Percentiles rank a stretch among this genome's conserved stretches.
These are phyloP conservation scores for Dynastes tityus DNA, from an alignment of 2,888 invertebrate species.

Conservation along the genomic window DNA sequence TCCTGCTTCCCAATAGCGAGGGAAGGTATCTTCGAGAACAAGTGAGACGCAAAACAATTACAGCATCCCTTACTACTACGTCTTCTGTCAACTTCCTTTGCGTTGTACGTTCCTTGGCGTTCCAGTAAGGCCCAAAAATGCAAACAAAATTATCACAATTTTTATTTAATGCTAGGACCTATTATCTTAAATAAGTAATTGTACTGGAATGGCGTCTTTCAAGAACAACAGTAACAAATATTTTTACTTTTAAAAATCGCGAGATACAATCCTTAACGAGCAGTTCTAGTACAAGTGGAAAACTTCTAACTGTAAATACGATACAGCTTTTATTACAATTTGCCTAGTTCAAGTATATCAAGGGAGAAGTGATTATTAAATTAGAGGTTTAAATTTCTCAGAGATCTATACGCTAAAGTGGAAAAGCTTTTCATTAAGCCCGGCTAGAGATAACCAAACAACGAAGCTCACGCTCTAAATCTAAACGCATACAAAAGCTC, in stretches of 20 bases:
- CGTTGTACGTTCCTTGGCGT: background rate
- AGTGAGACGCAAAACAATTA: constrained; percentile 1
- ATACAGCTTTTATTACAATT: background rate
- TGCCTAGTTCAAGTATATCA: too few relatives aligned
- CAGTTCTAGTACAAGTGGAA: too few relatives aligned
- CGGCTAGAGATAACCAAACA: constrained; percentile 19
- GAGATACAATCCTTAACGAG: too few relatives aligned
- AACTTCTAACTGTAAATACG: too few relatives aligned
- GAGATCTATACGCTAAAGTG: background rate
- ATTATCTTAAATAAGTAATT: too few relatives aligned
- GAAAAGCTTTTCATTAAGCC: constrained; percentile 15
- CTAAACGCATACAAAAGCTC: background rate
- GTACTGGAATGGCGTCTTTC: too few relatives aligned
- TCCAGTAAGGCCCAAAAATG: background rate
- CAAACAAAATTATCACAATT: background rate
- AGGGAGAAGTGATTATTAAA: background rate
- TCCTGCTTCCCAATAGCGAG: constrained; percentile 5
- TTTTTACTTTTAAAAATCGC: too few relatives aligned
- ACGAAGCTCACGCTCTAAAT: background rate
- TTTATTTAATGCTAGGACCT: background rate
- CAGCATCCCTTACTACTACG: background rate
- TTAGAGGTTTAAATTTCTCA: background rate
- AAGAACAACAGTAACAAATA: too few relatives aligned
- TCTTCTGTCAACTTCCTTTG: background rate
- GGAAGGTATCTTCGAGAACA: background rate